Evolutionary conservation across 1,140 invertebrate species (phyloP), one percentile per base, ranked within the genome.

Genomic region (Mamestra configurata): DNA sequence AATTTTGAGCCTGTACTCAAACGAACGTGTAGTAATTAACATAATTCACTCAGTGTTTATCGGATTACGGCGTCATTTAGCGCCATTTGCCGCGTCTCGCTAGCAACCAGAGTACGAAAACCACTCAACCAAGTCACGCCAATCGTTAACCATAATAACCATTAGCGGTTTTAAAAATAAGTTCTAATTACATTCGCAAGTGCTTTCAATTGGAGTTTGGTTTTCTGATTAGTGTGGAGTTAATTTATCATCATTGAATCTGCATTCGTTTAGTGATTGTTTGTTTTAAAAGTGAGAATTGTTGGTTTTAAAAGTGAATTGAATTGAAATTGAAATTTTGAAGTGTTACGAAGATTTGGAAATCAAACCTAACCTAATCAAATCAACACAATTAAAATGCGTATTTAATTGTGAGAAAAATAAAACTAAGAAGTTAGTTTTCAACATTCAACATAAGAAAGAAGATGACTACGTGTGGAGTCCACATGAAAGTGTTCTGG

Each of bases 11-110:
- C 22, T 27, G 22, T 49, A 27, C 6, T 46, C 35, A 66, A 59
- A 66, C 61, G 10, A 35, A 4, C 13, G 40, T 31, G 24, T 66
- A 66, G 35, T 40, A 66, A 70, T 70, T 70, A 70, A 49, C 40
- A 35, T 27, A 46, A 70, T 70, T 70, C 49, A 70, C 66, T 15
- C 22, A 46, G 37, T 70, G 66, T 70, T 70, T 70, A 43, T 46
- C 66, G 20, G 66, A 70, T 70, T 46, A 70, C 40, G 37, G 40
- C 66, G 40, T 27, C 37, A 46, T 46, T 70, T 70, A 70, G 66
- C 4, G 22, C 7, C 22, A 49, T 27, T 70, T 20, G 7, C 10
- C 59, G 55, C 24, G 11, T 46, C 37, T 11, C 20, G n/a, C 20
- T 46, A 4, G 20, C 10, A 40, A 55, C 22, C 46, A 37, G 61